A percentile compares a stretch with the other conserved stretches of the same genome.
These are phyloP conservation scores for Mohoua ochrocephala DNA, from an alignment of 2,113 vertebrate genomes.

Conservation along the genomic window DNA sequence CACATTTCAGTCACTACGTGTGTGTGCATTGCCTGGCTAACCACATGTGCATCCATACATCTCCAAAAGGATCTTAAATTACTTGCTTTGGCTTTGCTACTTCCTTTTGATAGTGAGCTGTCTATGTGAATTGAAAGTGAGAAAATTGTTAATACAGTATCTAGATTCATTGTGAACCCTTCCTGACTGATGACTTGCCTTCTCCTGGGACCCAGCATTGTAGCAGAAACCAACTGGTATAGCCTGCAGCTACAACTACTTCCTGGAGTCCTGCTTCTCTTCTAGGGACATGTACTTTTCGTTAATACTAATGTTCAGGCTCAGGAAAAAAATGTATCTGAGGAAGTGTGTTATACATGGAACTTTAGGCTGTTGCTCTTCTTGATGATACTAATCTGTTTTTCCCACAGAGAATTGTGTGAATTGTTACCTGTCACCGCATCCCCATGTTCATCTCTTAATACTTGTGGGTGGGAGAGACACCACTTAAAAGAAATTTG, in stretches of 20 bases:
- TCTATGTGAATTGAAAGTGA: not conserved
- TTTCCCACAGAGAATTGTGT: not conserved
- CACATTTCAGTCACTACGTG: fast-evolving
- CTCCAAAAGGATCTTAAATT: not conserved
- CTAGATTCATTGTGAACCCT: not conserved
- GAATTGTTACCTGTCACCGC: not conserved
- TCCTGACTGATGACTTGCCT: not conserved
- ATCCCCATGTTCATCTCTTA: not conserved
- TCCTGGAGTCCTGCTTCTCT: not conserved
- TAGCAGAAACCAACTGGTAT: not conserved
- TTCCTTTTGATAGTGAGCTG: not conserved
- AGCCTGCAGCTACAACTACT: not conserved
- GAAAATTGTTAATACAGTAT: not conserved
- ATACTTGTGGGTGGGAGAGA: not conserved
- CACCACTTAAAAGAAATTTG: not conserved
- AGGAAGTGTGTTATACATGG: not conserved
- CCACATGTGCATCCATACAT: not conserved
- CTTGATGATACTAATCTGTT: not conserved
- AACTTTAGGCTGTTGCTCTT: not conserved
- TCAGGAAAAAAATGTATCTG: not conserved
- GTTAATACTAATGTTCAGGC: not conserved
- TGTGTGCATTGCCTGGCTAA: not conserved
- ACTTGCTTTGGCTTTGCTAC: not conserved
- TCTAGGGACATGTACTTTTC: not conserved
- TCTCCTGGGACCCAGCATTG: not conserved